Base-by-base conservation (phyloP, 2,113 vertebrate species). In the Accipiter virgatus region DNA sequence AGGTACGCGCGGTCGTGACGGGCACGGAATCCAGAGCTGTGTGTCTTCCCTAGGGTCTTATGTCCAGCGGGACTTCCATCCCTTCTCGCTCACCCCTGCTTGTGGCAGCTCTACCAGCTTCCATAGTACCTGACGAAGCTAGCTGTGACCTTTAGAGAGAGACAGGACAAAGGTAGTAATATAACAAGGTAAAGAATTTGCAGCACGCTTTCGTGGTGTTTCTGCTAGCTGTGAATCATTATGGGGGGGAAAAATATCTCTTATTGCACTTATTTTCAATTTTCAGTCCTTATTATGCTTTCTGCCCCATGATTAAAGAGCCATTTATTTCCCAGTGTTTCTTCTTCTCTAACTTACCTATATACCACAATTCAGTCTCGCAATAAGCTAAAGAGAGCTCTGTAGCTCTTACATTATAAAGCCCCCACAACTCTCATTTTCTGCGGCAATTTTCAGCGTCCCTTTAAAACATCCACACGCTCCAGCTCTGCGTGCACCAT, bases 1-100 rank as follows among this genome's bases (percentile, higher is more conserved):
- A 36, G 62, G 21, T 59, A 65, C 4, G 1, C 32, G 15, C 0
- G 13, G 61, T 14, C 68, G 53, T 56, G 79, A 34, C 0, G 1
- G 34, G 31, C 58, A 17, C 8, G 5, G 11, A 79, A 32, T 6
- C 14, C 62, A 23, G 50, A 26, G 45, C 40, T 45, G 18, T 0
- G 0, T n/a, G n/a, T 70, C 67, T 80, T 86, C 79, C 61, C 59
- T 6, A 18, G 25, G 47, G n/a, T 66, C 65, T 59, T 16, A 32
- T 1, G 18, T 40, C 63, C 58, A 65, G n/a, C 1, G 5, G 73
- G 70, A 56, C 27, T 56, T 11, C 43, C 10, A 4, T n/a, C 71
- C 22, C 58, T 52, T 79, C 85, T 68, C 4, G 1, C 26, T 34
- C 85, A 14, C 12, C 40, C 42, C 9, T 7, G 56, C 52, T 45